A percentile compares a stretch with the other conserved stretches of the same genome.
phyloP scores from a whole-genome alignment of 2,888 invertebrate genomes.

The Cabera pusaria region DNA sequence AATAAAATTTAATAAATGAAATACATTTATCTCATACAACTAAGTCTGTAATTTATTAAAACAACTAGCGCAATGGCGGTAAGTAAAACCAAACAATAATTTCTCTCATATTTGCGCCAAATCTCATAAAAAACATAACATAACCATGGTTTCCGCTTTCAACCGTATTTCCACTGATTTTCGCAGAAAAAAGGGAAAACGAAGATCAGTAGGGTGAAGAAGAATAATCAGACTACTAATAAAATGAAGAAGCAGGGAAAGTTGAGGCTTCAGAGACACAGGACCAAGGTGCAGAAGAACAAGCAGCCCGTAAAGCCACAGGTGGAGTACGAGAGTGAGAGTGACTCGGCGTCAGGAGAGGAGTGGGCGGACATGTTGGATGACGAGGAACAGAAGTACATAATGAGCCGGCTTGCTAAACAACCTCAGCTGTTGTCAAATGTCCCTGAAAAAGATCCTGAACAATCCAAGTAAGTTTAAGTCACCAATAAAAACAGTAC shows the following conservation, averaged over 20 bases:
- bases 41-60: neutral
- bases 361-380: constrained; percentile 84
- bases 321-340: constrained; percentile 68
- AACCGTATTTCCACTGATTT: constrained; percentile 13
- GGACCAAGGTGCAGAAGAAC: constrained; percentile 59
- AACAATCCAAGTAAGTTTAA: constrained; percentile 44
- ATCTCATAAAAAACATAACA: constrained; percentile 7
- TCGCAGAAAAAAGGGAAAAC: constrained; percentile 78
- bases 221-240: constrained; percentile 82
- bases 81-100: constrained; percentile 36
- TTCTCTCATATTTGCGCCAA: neutral
- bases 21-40: too few species aligned
- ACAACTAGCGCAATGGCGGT: constrained; percentile 57
- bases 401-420: constrained; percentile 67
- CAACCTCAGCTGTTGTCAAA: constrained; percentile 67
- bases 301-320: constrained; percentile 55
- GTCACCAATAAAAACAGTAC: too few species aligned
- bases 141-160: constrained; percentile 14
- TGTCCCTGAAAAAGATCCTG: constrained; percentile 60
- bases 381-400: constrained; percentile 79
- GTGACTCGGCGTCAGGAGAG: constrained; percentile 73
- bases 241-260: constrained; percentile 83
- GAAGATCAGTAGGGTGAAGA: constrained; percentile 81
- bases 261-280: constrained; percentile 72
- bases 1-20: too few species aligned